These are phyloP conservation scores for Myripristis murdjan DNA, from an alignment of 2,797 vertebrate genomes.

Conservation along the genomic window DNA sequence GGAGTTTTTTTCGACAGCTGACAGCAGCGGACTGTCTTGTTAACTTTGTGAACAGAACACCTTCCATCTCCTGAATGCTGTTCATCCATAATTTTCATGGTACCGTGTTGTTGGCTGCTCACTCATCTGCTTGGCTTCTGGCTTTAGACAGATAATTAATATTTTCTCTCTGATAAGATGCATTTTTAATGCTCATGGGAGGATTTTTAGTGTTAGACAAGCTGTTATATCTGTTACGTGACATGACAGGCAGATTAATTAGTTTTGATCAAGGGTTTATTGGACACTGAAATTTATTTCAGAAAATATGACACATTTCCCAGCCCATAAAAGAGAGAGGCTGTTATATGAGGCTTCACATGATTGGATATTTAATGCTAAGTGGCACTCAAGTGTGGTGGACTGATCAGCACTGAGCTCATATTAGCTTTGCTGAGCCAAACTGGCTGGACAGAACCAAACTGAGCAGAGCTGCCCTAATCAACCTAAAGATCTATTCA, in stretches of 20 bases:
- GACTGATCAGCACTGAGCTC: too few species aligned
- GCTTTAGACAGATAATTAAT: conserved; percentile 31
- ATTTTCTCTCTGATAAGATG: conserved; percentile 36
- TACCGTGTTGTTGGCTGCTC: conserved; percentile 21
- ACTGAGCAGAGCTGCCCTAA: neutral
- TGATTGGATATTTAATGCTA: neutral
- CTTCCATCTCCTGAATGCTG: conserved; percentile 6
- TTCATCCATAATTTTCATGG: neutral
- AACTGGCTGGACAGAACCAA: neutral
- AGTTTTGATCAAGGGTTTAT: conserved; percentile 11
- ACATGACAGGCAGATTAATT: conserved; percentile 5
- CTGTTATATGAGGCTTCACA: neutral
- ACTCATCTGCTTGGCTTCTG: conserved; percentile 34
- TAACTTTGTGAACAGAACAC: neutral
- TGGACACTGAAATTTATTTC: neutral
- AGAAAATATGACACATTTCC: neutral
- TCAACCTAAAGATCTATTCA: neutral
- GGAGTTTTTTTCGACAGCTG: conserved; percentile 15
- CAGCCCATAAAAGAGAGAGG: neutral
- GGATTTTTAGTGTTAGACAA: neutral
- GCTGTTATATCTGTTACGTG: conserved; percentile 12
- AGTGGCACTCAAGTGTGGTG: neutral
- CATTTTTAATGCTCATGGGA: conserved; percentile 35
- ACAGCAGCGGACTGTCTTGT: conserved; percentile 35
- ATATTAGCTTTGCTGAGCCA: neutral